phyloP scores from a whole-genome alignment of 2,888 invertebrate species.

The Salticus scenicus region DNA sequence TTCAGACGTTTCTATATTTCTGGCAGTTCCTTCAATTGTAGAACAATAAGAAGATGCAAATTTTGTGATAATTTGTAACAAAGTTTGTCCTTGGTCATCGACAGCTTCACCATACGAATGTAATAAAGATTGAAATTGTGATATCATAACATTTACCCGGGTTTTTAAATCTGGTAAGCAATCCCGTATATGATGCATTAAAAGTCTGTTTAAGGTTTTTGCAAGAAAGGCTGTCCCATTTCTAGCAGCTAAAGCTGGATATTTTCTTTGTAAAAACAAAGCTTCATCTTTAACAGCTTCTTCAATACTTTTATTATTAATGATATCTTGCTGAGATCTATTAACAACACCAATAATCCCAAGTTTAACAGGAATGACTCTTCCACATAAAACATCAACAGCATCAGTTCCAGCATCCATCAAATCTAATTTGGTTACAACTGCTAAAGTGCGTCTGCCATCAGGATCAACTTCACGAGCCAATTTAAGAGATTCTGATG shows the following conservation, averaged over 20 bases:
- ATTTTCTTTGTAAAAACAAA: slow-evolving; percentile 94
- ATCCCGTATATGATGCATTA: slow-evolving; percentile 99
- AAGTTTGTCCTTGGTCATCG: slow-evolving; percentile 94
- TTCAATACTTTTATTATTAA: slow-evolving; percentile 84
- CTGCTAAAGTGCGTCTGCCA: slow-evolving; percentile 95
- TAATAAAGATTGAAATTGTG: slow-evolving; percentile 96
- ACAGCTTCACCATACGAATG: slow-evolving; percentile 98
- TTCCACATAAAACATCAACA: slow-evolving; percentile 97
- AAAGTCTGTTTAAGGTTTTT: slow-evolving; percentile 94
- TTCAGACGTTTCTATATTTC: slow-evolving; percentile 98
- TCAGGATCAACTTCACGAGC: slow-evolving; percentile 97
- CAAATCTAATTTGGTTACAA: slow-evolving; percentile 98
- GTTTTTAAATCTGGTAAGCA: slow-evolving; percentile 99
- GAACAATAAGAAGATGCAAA: slow-evolving; percentile 98
- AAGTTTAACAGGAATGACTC: slow-evolving; percentile 98
- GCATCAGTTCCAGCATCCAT: slow-evolving; percentile 99
- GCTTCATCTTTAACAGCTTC: slow-evolving; percentile 97
- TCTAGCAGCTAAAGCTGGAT: slow-evolving; percentile 95
- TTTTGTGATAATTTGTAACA: slow-evolving; percentile 98
- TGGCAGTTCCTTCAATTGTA: slow-evolving; percentile 97
- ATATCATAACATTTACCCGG: slow-evolving; percentile 96
- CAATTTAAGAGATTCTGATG: slow-evolving; percentile 96
- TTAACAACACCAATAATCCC: slow-evolving; percentile 99
- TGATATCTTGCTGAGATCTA: slow-evolving; percentile 97
- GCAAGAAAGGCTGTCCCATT: slow-evolving; percentile 98